Evolutionary conservation across 1,140 invertebrate genomes (phyloP).

Genomic region (Achroia grisella): DNA sequence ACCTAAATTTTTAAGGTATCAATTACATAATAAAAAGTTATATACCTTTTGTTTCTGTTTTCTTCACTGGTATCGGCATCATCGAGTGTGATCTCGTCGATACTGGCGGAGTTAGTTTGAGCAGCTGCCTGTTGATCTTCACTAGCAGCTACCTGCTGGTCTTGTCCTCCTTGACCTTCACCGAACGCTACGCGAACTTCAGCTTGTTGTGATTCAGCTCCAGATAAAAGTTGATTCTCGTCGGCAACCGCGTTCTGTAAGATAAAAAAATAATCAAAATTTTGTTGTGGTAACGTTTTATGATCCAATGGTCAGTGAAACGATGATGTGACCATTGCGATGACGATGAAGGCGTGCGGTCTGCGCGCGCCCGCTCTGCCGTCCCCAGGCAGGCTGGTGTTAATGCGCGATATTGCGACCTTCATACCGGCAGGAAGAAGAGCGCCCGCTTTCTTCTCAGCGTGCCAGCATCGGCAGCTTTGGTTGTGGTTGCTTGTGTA

Average conservation of each 20-base stretch:
- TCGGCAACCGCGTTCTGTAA: constrained; percentile 68
- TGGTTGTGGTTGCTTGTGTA: constrained; percentile 31
- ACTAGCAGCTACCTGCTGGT: constrained; percentile 41
- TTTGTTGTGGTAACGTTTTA: constrained; percentile 13
- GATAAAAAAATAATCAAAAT: constrained; percentile 1
- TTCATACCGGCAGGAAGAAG: constrained; percentile 66
- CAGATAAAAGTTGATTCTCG: constrained; percentile 67
- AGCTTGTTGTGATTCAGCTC: constrained; percentile 76
- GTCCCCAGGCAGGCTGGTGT: constrained; percentile 56
- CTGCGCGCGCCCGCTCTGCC: constrained; percentile 57
- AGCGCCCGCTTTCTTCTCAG: constrained; percentile 54
- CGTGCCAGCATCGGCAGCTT: constrained; percentile 44
- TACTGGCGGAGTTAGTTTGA: constrained; percentile 69
- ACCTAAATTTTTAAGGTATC: too few relatives aligned
- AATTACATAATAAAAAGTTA: too few relatives aligned
- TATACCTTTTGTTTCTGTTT: constrained; percentile 83
- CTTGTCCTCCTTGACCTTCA: constrained; percentile 63
- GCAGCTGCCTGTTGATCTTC: constrained; percentile 74
- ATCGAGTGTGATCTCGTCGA: constrained; percentile 77
- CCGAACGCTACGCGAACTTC: constrained; percentile 78
- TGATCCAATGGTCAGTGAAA: constrained; percentile 65
- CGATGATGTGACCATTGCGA: constrained; percentile 73
- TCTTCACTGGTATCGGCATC: constrained; percentile 81
- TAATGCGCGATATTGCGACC: constrained; percentile 44
- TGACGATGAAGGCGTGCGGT: constrained; percentile 71